Evolutionary conservation across 2,888 invertebrate genomes (phyloP), one percentile per base, ranked within the genome.

Genomic region (Xestia sexstrigata): DNA sequence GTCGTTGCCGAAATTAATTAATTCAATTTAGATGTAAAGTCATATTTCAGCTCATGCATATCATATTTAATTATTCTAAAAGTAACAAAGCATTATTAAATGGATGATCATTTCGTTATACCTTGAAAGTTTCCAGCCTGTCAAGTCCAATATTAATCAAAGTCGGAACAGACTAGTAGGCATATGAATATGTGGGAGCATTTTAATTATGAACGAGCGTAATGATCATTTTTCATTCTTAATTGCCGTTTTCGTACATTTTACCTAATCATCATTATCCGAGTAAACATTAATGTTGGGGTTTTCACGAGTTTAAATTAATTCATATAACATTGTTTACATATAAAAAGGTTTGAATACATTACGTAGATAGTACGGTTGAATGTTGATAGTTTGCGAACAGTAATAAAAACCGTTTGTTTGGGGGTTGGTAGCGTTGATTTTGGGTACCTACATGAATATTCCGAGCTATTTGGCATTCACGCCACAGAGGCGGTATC

Each of bases 191-290:
- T 93, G 93, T 92, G 91, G 93, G 91, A 92, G 93, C 92, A 93
- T 96, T 96, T 96, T 96, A 96, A 96, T 96, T 96, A 96, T 94
- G 93, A 92, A 91, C 91, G 92, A 85, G 86, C 87, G 93, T 93
- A 95, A 95, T 95, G 92, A 95, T 96, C 96, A 96, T 96, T 96
- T 96, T 96, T 96, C 96, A 96, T 95, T 92, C 94, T 92, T 95
- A 96, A 96, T 96, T 95, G 95, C 93, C 93, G 92, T 94, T 95
- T 94, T 92, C 93, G 92, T 93, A 89, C 93, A 92, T 95, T 95
- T 93, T 93, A 93, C 92, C 94, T 95, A 95, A 96, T 96, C 95
- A 96, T 92, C 92, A 91, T 95, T 95, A 94, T 93, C 91, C 91
- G 87, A 89, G 88, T 90, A 91, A 91, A 93, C 91, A 91, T 91